phyloP scores from a whole-genome alignment of 1,140 invertebrate species.

The Hylaeus anthracinus region DNA sequence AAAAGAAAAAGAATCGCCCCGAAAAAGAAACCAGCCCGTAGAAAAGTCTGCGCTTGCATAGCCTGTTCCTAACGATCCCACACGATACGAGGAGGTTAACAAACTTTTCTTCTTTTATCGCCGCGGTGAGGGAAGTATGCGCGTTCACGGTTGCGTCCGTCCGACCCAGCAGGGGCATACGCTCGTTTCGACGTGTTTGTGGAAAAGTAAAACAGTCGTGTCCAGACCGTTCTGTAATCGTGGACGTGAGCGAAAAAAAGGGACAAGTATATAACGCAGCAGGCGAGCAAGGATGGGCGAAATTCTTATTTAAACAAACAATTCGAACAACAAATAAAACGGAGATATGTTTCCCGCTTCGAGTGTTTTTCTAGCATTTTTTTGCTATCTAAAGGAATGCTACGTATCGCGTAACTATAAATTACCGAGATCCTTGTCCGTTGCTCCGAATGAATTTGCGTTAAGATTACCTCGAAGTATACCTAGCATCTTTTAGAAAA shows the following conservation, averaged over 20 bases:
- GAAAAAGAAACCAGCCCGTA: background rate
- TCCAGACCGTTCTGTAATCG: conserved; percentile 1
- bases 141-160: background rate
- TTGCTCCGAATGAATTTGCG: too few relatives aligned
- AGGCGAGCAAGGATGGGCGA: too few relatives aligned
- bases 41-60: background rate
- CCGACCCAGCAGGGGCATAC: background rate
- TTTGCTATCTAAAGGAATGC: too few relatives aligned
- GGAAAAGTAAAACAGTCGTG: conserved; percentile 28
- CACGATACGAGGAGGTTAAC: conserved; percentile 65
- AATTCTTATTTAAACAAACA: too few relatives aligned
- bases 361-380: too few relatives aligned
- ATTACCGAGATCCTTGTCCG: background rate
- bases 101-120: conserved; percentile 68
- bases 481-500: too few relatives aligned
- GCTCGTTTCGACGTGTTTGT: conserved; percentile 10
- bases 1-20: background rate
- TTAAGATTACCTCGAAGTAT: too few relatives aligned
- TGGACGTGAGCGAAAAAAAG: conserved; percentile 1
- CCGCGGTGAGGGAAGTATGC: background rate
- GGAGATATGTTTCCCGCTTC: too few relatives aligned
- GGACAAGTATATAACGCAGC: background rate
- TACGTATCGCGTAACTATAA: too few relatives aligned
- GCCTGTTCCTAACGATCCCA: conserved; percentile 43
- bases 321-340: too few relatives aligned